A percentile compares a stretch with the other conserved stretches of the same genome.
Evolutionary conservation across 2,888 invertebrate species (phyloP).

Genomic region (Dastarcus helophoroides): DNA sequence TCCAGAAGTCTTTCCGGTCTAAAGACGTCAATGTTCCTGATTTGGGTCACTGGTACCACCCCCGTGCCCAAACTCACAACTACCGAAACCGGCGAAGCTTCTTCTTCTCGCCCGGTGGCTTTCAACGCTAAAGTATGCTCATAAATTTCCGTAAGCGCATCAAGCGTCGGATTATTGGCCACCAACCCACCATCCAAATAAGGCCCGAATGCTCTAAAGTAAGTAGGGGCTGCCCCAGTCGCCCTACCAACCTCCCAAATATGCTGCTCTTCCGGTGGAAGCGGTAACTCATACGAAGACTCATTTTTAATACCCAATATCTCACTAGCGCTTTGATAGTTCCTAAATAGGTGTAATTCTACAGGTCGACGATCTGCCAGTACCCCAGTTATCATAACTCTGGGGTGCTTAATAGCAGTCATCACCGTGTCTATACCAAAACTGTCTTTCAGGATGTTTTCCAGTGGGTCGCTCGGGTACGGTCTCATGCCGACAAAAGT

Average conservation of each 20-base stretch:
- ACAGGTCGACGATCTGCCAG: slow-evolving; percentile 87
- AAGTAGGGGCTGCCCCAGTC: slow-evolving; percentile 94
- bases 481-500: slow-evolving; percentile 87
- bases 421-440: slow-evolving; percentile 78
- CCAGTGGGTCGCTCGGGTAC: slow-evolving; percentile 76
- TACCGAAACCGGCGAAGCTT: slow-evolving; percentile 52
- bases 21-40: slow-evolving; percentile 77
- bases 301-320: slow-evolving; percentile 47
- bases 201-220: slow-evolving; percentile 59
- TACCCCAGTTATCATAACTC: slow-evolving; percentile 80
- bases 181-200: slow-evolving; percentile 91
- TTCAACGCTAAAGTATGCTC: slow-evolving; percentile 76
- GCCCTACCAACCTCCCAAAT: slow-evolving; percentile 92
- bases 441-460: slow-evolving; percentile 75
- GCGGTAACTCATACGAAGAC: slow-evolving; percentile 42
- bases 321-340: slow-evolving; percentile 68
- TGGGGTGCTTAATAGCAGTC: slow-evolving; percentile 73
- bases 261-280: slow-evolving; percentile 53
- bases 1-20: slow-evolving; percentile 76
- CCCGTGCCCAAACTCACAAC: slow-evolving; percentile 77
- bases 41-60: slow-evolving; percentile 55
- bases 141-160: slow-evolving; percentile 86
- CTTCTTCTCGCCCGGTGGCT: slow-evolving; percentile 51
- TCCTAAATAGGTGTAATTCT: slow-evolving; percentile 87
- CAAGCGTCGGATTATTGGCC: slow-evolving; percentile 94